Evolutionary conservation across 1,140 invertebrate species (phyloP).

Genomic region (Popillia japonica): DNA sequence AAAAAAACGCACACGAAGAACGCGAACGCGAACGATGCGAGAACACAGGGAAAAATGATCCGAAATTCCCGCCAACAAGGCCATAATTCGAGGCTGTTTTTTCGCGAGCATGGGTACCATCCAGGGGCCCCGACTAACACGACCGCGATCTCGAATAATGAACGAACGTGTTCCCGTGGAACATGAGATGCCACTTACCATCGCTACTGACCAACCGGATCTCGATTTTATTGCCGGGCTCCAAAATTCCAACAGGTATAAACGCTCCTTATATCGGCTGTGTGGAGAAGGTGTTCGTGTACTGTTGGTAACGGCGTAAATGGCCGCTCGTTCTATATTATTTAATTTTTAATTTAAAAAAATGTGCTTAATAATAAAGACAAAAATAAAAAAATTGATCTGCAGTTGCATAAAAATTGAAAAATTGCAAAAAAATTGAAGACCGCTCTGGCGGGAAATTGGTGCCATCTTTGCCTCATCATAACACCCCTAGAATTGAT

Average conservation of each 20-base stretch:
- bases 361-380: too few relatives aligned
- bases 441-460: too few relatives aligned
- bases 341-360: too few relatives aligned
- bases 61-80: conserved; percentile 25
- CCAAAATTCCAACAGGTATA: conserved; percentile 29
- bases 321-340: too few relatives aligned
- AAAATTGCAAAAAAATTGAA: too few relatives aligned
- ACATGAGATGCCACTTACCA: conserved; percentile 31
- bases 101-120: not conserved
- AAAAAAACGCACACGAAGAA: not conserved
- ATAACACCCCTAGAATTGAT: too few relatives aligned
- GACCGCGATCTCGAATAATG: conserved; percentile 12
- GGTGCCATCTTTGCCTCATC: too few relatives aligned
- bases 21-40: not conserved
- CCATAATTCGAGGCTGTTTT: conserved; percentile 28
- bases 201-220: not conserved
- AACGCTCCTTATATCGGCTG: not conserved
- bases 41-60: conserved; percentile 27
- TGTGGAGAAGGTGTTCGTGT: not conserved
- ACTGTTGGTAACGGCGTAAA: not conserved
- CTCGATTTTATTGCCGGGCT: conserved; percentile 12
- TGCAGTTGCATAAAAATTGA: too few relatives aligned
- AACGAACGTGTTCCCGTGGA: conserved; percentile 22
- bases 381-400: too few relatives aligned
- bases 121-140: too few relatives aligned